phyloP scores from a whole-genome alignment of 2,113 vertebrate species.

The Lophura nycthemera region DNA sequence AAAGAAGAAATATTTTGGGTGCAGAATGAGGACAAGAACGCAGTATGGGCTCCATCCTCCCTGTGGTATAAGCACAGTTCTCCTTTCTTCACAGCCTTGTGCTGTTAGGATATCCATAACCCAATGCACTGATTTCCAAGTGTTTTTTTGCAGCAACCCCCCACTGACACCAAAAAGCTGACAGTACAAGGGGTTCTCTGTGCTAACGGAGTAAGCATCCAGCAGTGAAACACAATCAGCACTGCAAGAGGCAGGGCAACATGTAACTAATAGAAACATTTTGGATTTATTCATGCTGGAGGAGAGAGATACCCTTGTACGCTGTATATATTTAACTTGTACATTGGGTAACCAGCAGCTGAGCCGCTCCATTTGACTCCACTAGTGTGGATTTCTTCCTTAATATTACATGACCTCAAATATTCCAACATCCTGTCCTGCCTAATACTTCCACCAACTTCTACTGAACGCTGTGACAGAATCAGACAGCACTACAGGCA shows the following conservation, averaged over 20 bases:
- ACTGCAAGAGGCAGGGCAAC: not conserved
- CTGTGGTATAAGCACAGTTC: not conserved
- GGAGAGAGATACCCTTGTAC: rapidly evolving
- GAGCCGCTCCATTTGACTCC: not conserved
- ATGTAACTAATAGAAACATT: not conserved
- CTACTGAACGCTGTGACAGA: slow-evolving; percentile 31
- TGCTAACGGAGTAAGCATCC: not conserved
- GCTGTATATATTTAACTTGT: not conserved
- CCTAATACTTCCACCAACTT: slow-evolving; percentile 62
- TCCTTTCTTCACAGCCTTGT: not conserved
- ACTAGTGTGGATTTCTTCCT: slow-evolving; percentile 19
- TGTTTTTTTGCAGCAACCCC: not conserved
- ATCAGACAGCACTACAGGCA: slow-evolving; percentile 46
- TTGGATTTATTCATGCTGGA: not conserved
- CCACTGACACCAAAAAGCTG: not conserved
- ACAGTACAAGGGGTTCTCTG: not conserved
- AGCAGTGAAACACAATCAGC: not conserved
- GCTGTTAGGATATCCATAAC: not conserved
- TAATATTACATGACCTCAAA: slow-evolving; percentile 44
- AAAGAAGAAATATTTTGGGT: not conserved
- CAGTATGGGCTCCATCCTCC: not conserved
- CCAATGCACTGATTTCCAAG: not conserved
- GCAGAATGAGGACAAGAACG: not conserved
- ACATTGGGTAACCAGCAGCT: not conserved
- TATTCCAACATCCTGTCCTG: slow-evolving; percentile 56